Evolutionary conservation across 35 echinoderm and acorn worm genomes (phyloP).

Genomic region (Ptychodera flava): DNA sequence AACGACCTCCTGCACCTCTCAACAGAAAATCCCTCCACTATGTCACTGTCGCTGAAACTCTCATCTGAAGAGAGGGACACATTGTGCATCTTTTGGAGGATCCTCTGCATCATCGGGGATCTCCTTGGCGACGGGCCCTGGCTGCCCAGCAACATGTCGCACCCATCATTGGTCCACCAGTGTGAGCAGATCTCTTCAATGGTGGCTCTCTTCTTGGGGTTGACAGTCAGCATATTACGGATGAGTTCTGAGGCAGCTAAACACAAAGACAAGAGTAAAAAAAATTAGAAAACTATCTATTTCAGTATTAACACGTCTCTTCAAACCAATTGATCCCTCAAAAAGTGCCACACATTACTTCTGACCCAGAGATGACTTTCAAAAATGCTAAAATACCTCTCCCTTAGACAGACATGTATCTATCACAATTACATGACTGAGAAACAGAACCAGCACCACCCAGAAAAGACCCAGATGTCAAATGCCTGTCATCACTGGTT

Average conservation of each 20-base stretch:
- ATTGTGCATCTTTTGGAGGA: conserved; percentile 3
- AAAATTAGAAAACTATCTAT: background rate
- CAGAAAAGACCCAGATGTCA: conserved; percentile 6
- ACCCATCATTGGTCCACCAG: conserved; percentile 34
- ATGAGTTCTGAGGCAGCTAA: conserved; percentile 78
- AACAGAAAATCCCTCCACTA: conserved; percentile 7
- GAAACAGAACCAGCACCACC: background rate
- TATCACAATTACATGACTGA: background rate
- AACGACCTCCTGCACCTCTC: conserved; percentile 17
- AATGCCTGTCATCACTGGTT: too few species aligned
- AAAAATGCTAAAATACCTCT: background rate
- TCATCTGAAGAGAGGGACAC: background rate
- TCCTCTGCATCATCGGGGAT: conserved; percentile 16
- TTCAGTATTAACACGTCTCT: background rate
- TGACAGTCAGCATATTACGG: conserved; percentile 56
- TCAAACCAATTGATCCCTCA: background rate
- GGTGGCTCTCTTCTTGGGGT: conserved; percentile 59
- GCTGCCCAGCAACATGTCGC: background rate
- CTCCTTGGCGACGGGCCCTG: conserved; percentile 16
- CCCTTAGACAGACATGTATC: background rate
- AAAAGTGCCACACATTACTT: background rate
- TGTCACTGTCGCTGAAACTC: background rate
- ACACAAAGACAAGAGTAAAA: conserved; percentile 21
- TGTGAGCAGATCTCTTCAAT: conserved; percentile 72
- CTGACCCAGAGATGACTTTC: background rate